A percentile compares a stretch with the other conserved stretches of the same genome.
phyloP scores from a whole-genome alignment of 2,888 invertebrate genomes.

The Caenorhabditis sinica region DNA sequence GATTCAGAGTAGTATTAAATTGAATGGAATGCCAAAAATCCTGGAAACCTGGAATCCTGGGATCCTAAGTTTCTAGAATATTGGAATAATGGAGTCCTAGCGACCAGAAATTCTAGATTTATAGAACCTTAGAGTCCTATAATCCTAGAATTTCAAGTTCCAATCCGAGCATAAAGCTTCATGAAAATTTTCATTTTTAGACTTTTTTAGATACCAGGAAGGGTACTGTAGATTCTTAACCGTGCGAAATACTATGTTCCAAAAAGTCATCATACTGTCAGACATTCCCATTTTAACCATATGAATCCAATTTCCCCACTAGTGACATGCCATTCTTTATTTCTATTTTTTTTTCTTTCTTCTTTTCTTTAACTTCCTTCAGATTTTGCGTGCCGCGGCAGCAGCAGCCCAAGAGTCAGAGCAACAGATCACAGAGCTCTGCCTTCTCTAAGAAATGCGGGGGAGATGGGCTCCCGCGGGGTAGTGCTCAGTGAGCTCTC shows the following conservation, averaged over 20 bases:
- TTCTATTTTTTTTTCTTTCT: conserved; percentile 3
- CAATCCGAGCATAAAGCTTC: too few species aligned
- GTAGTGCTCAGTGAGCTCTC: conserved; percentile 47
- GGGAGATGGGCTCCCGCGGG: conserved; percentile 43
- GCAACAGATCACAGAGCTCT: conserved; percentile 28
- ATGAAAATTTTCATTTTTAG: neutral
- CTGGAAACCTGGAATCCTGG: too few species aligned
- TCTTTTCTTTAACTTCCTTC: neutral
- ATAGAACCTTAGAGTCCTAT: too few species aligned
- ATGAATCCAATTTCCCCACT: neutral
- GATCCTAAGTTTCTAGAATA: too few species aligned
- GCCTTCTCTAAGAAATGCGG: conserved; percentile 36
- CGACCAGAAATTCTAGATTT: neutral
- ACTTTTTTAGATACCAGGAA: too few species aligned
- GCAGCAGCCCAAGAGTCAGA: neutral
- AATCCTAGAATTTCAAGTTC: too few species aligned
- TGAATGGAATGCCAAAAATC: too few species aligned
- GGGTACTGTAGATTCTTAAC: too few species aligned
- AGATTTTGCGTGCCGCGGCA: conserved; percentile 1
- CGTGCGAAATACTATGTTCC: too few species aligned
- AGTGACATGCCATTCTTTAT: conserved; percentile 11
- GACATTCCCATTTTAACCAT: neutral
- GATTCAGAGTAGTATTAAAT: too few species aligned
- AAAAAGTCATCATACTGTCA: neutral
- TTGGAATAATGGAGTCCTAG: too few species aligned